These are phyloP conservation scores for Priapulus caudatus DNA, from an alignment of 2,888 invertebrate genomes.

Conservation along the genomic window DNA sequence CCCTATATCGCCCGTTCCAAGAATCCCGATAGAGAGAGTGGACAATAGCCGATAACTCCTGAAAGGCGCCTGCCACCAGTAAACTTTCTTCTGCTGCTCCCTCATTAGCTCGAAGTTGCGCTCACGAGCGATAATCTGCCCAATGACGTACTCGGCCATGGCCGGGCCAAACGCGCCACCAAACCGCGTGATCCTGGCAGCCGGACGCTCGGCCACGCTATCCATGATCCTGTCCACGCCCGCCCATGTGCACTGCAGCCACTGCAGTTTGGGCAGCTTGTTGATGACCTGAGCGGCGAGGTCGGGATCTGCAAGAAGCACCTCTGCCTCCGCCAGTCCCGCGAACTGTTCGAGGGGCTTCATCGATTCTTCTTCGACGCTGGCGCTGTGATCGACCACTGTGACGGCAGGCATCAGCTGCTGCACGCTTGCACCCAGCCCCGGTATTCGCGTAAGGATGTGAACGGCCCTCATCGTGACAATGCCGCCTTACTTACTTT, in stretches of 20 bases:
- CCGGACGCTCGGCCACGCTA: too few species aligned
- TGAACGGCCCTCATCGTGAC: too few species aligned
- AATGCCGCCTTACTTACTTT: too few species aligned
- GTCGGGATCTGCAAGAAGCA: neutral
- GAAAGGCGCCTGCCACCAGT: slow-evolving; percentile 29
- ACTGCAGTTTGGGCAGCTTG: neutral
- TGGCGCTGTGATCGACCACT: too few species aligned
- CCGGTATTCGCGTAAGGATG: too few species aligned
- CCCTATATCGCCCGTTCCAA: neutral
- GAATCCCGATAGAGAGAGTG: neutral
- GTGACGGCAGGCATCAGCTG: too few species aligned
- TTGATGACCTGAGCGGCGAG: neutral
- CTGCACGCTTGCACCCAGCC: too few species aligned
- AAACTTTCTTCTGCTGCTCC: slow-evolving; percentile 34
- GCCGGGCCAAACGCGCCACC: slow-evolving; percentile 42
- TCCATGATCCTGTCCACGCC: too few species aligned
- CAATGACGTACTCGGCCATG: slow-evolving; percentile 45
- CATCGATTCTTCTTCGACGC: too few species aligned
- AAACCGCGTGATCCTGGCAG: slow-evolving; percentile 38
- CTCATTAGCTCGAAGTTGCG: slow-evolving; percentile 37
- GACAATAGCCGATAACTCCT: neutral
- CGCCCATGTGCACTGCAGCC: neutral
- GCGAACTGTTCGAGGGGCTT: too few species aligned
- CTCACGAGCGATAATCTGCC: slow-evolving; percentile 43
- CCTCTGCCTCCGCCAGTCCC: neutral